Evolutionary conservation across 1,140 invertebrate genomes (phyloP).

Genomic region (Sinonovacula constricta): DNA sequence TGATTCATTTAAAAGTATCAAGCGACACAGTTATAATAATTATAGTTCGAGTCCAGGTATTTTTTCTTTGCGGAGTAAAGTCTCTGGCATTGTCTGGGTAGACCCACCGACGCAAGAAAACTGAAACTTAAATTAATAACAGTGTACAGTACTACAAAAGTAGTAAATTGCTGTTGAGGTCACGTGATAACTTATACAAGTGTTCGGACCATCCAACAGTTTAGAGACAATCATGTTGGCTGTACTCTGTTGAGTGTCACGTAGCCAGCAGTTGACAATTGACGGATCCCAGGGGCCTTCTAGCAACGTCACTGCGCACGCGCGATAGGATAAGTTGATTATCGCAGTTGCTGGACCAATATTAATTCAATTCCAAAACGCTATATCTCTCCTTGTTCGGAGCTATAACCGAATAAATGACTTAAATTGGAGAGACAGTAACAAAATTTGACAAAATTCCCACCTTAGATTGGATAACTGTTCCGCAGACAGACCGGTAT

Average conservation of each 20-base stretch:
- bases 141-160: too few relatives aligned
- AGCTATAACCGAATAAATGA: slow-evolving; percentile 68
- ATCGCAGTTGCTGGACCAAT: slow-evolving; percentile 51
- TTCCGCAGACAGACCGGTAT: slow-evolving; percentile 65
- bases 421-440: slow-evolving; percentile 65
- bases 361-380: slow-evolving; percentile 73
- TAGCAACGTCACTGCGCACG: slow-evolving; percentile 35
- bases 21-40: too few relatives aligned
- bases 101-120: too few relatives aligned
- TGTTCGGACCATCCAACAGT: background rate
- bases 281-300: slow-evolving; percentile 60
- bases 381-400: slow-evolving; percentile 59
- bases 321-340: slow-evolving; percentile 43
- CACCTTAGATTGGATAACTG: slow-evolving; percentile 66
- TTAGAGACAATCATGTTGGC: background rate
- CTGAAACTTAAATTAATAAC: too few relatives aligned
- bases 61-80: too few relatives aligned
- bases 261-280: slow-evolving; percentile 50
- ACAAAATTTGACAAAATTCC: slow-evolving; percentile 72
- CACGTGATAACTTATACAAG: too few relatives aligned
- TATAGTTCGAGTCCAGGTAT: too few relatives aligned
- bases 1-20: too few relatives aligned
- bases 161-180: too few relatives aligned
- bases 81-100: too few relatives aligned
- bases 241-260: slow-evolving; percentile 17